Percentiles rank a stretch among this genome's conserved stretches.
These are phyloP conservation scores for Meganola albula DNA, from an alignment of 2,888 invertebrate genomes.

Conservation along the genomic window DNA sequence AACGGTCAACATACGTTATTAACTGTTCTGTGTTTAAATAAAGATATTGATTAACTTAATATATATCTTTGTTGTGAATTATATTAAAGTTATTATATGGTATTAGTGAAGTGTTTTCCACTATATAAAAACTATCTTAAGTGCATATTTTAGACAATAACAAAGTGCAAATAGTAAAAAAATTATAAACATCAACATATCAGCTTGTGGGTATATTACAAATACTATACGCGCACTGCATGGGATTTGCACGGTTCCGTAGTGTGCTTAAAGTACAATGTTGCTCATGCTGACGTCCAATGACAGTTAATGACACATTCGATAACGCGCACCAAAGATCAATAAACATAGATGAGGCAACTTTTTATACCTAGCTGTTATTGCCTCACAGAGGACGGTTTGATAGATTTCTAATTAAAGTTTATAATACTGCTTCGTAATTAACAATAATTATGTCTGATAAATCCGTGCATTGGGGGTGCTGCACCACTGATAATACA, in stretches of 20 bases:
- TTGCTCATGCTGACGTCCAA: not conserved
- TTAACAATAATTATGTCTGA: no score
- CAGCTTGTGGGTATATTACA: constrained; percentile 1
- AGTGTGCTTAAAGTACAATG: not conserved
- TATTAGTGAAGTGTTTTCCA: no score
- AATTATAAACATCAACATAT: not conserved
- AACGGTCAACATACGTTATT: no score
- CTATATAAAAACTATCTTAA: no score
- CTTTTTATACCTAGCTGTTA: constrained; percentile 1
- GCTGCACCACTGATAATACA: not conserved
- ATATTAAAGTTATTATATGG: no score
- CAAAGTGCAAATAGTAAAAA: not conserved
- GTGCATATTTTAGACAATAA: no score
- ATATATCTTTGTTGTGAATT: no score
- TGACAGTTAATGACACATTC: constrained; percentile 5
- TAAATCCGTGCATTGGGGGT: constrained; percentile 2
- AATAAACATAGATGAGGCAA: constrained; percentile 1
- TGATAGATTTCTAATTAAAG: not conserved
- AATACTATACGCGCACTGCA: constrained; percentile 1
- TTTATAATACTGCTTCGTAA: not conserved
- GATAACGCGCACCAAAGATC: constrained; percentile 2
- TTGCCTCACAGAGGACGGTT: not conserved
- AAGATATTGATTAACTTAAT: no score
- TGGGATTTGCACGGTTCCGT: constrained; percentile 3
- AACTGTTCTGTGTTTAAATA: no score